Evolutionary conservation across 1,140 invertebrate species (phyloP).

Genomic region (Danaus melanippus): DNA sequence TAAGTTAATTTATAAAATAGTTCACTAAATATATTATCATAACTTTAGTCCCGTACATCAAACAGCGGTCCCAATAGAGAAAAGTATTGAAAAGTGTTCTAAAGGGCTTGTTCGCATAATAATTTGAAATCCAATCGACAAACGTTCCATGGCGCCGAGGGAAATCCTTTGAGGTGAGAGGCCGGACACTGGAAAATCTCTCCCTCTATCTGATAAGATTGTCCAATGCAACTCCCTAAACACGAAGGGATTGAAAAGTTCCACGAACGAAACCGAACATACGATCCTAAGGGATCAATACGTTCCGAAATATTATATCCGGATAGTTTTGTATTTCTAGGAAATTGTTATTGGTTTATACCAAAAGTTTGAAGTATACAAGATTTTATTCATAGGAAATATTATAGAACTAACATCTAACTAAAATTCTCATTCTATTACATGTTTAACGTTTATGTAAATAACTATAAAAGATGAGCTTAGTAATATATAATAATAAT

Average conservation of each 20-base stretch:
- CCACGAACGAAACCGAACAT: slow-evolving; percentile 62
- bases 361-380: slow-evolving; percentile 1
- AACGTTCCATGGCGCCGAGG: slow-evolving; percentile 36
- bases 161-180: slow-evolving; percentile 64
- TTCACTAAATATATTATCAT: too few relatives aligned
- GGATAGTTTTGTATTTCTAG: slow-evolving; percentile 48
- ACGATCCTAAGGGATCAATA: slow-evolving; percentile 64
- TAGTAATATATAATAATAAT: too few relatives aligned
- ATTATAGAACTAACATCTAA: too few relatives aligned
- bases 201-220: slow-evolving; percentile 62
- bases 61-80: slow-evolving; percentile 7
- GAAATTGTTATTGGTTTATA: slow-evolving; percentile 36
- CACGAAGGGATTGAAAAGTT: slow-evolving; percentile 68
- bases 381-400: too few relatives aligned
- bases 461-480: too few relatives aligned
- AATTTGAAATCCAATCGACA: slow-evolving; percentile 60
- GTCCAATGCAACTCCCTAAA: slow-evolving; percentile 67
- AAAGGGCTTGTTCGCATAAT: slow-evolving; percentile 48
- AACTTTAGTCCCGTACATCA: too few relatives aligned
- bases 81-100: slow-evolving; percentile 21
- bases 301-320: slow-evolving; percentile 64
- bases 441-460: too few relatives aligned
- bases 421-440: too few relatives aligned
- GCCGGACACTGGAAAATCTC: slow-evolving; percentile 66
- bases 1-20: too few relatives aligned